These are phyloP conservation scores for Pseudomyrmex sp. DNA, from an alignment of 1,140 invertebrate species.

Conservation along the genomic window DNA sequence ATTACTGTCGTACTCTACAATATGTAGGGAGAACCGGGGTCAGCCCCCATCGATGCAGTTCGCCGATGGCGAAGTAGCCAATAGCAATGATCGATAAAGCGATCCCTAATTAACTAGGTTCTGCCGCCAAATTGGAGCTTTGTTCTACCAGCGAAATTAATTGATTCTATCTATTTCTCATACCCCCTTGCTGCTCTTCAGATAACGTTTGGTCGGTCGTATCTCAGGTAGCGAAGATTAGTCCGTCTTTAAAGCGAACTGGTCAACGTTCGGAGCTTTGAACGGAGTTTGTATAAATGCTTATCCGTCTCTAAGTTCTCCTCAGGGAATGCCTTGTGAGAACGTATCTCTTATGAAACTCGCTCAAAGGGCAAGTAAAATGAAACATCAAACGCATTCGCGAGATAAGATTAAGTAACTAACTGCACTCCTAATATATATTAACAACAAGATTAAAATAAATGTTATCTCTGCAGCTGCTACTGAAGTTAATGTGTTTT, in stretches of 20 bases:
- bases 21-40: constrained; percentile 55
- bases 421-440: background rate
- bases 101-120: constrained; percentile 79
- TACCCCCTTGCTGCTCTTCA: constrained; percentile 70
- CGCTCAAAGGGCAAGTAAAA: constrained; percentile 37
- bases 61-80: constrained; percentile 71
- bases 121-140: constrained; percentile 81
- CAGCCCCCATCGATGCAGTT: constrained; percentile 62
- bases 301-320: constrained; percentile 45
- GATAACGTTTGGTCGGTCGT: constrained; percentile 63
- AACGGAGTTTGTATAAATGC: constrained; percentile 44
- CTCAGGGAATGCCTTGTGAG: constrained; percentile 2
- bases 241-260: constrained; percentile 63
- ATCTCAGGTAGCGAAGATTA: constrained; percentile 58
- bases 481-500: background rate
- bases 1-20: constrained; percentile 67
- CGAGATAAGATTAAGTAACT: constrained; percentile 50
- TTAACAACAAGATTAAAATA: constrained; percentile 22
- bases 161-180: constrained; percentile 80
- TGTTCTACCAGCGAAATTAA: constrained; percentile 80
- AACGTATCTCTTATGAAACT: constrained; percentile 6
- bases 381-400: constrained; percentile 35
- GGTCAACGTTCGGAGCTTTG: constrained; percentile 47
- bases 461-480: constrained; percentile 1
- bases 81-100: constrained; percentile 83